Evolutionary conservation across 2,797 vertebrate species (phyloP).

Genomic region (Taeniopygia guttata): DNA sequence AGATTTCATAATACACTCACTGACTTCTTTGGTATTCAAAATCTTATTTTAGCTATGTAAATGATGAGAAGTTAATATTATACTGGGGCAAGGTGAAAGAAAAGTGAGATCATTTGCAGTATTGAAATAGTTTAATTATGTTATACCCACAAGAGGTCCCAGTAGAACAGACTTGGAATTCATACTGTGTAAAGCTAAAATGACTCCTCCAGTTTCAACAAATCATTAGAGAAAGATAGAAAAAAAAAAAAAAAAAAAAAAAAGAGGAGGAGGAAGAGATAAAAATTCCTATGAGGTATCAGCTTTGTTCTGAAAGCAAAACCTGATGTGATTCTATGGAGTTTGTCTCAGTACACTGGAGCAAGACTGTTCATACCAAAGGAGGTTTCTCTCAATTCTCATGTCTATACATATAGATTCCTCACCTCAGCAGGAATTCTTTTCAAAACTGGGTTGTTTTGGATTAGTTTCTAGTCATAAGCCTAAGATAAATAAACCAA

Average conservation of each 20-base stretch:
- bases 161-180: constrained; percentile 32
- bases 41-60: constrained; percentile 57
- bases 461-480: background rate
- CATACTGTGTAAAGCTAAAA: constrained; percentile 38
- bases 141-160: constrained; percentile 30
- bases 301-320: background rate
- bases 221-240: background rate
- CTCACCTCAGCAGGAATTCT: background rate
- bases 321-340: background rate
- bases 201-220: constrained; percentile 44
- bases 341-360: background rate
- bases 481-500: background rate
- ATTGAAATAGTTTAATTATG: constrained; percentile 50
- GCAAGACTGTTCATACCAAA: background rate
- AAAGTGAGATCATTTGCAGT: constrained; percentile 39
- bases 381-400: background rate
- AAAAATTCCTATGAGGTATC: background rate
- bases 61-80: constrained; percentile 47
- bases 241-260: background rate
- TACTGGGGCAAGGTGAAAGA: constrained; percentile 17
- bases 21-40: constrained; percentile 1
- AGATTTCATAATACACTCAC: background rate
- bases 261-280: background rate
- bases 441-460: background rate
- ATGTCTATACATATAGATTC: background rate